A percentile compares a stretch with the other conserved stretches of the same genome.
Conservation (phyloP, 2,797 vertebrate species). For the Cottoperca gobio region DNA sequence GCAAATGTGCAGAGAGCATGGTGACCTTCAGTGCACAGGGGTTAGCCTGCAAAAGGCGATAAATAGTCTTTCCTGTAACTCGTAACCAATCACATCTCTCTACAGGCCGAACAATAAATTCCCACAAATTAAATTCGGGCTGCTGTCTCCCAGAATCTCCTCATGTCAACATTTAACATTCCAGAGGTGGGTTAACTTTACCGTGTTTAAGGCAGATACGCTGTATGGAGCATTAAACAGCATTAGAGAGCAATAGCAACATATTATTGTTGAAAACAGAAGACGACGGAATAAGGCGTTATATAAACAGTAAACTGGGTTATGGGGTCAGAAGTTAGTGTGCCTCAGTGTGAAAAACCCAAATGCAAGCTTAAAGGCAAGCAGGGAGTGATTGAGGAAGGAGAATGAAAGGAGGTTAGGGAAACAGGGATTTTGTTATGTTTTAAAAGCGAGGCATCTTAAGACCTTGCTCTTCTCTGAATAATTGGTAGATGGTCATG, state of each 20-base stretch:
- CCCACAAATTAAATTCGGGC: conserved; percentile 15
- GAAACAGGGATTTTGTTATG: not conserved
- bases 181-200: conserved; percentile 18
- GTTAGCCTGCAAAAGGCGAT: not conserved
- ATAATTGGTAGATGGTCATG: conserved; percentile 19
- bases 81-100: conserved; percentile 5
- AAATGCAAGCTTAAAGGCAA: conserved; percentile 23
- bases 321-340: conserved; percentile 17
- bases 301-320: conserved; percentile 40
- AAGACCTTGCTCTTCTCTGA: not conserved
- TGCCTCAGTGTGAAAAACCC: conserved; percentile 12
- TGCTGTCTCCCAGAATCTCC: conserved; percentile 6
- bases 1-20: not conserved
- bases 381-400: not conserved
- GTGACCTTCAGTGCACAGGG: not conserved
- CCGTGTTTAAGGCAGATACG: conserved; percentile 17
- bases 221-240: conserved; percentile 44
- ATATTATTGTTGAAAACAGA: conserved; percentile 43
- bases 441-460: conserved; percentile 15
- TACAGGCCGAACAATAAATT: not conserved
- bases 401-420: conserved; percentile 1
- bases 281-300: not conserved
- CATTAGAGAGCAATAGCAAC: conserved; percentile 43
- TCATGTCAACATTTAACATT: conserved; percentile 25
- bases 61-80: conserved; percentile 1